A percentile compares a stretch with the other conserved stretches of the same genome.
Evolutionary conservation across 1,140 invertebrate species (phyloP).

Genomic region (Leptoteleia sp.): DNA sequence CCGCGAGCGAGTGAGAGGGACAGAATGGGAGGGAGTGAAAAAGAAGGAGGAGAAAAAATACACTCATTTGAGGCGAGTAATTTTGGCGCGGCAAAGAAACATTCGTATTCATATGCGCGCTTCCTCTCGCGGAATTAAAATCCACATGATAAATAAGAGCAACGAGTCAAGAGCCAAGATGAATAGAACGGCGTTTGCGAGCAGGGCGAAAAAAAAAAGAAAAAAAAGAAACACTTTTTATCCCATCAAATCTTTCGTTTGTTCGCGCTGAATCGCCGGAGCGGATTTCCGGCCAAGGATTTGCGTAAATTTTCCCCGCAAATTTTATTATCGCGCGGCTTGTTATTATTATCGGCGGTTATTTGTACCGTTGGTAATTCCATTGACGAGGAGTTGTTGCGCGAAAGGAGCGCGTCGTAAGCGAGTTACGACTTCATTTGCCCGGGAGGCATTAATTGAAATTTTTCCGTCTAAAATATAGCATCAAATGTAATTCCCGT

Average conservation of each 20-base stretch:
- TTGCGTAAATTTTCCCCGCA: conserved; percentile 25
- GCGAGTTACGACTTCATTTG: conserved; percentile 33
- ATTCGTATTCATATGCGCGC: conserved; percentile 60
- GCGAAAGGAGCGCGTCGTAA: conserved; percentile 15
- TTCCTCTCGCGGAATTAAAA: conserved; percentile 57
- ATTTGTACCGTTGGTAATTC: too few species aligned
- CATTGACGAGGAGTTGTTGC: conserved; percentile 12
- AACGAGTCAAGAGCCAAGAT: conserved; percentile 52
- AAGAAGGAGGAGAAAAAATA: conserved; percentile 30
- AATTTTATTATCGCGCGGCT: conserved; percentile 15
- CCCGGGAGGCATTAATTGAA: conserved; percentile 17
- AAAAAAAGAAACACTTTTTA: conserved; percentile 46
- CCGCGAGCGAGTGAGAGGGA: too few species aligned
- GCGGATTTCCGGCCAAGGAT: conserved; percentile 31
- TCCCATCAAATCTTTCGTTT: conserved; percentile 53
- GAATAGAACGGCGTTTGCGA: conserved; percentile 51
- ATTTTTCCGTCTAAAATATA: conserved; percentile 22
- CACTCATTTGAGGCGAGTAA: conserved; percentile 57
- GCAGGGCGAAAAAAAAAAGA: too few species aligned
- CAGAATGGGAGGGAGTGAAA: neutral
- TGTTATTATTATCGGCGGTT: conserved; percentile 12
- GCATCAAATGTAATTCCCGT: conserved; percentile 5
- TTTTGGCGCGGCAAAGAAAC: conserved; percentile 54
- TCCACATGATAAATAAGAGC: conserved; percentile 61
- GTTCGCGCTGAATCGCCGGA: conserved; percentile 31